Evolutionary conservation across 2,888 invertebrate genomes (phyloP).

Genomic region (Drosophila ustulata): DNA sequence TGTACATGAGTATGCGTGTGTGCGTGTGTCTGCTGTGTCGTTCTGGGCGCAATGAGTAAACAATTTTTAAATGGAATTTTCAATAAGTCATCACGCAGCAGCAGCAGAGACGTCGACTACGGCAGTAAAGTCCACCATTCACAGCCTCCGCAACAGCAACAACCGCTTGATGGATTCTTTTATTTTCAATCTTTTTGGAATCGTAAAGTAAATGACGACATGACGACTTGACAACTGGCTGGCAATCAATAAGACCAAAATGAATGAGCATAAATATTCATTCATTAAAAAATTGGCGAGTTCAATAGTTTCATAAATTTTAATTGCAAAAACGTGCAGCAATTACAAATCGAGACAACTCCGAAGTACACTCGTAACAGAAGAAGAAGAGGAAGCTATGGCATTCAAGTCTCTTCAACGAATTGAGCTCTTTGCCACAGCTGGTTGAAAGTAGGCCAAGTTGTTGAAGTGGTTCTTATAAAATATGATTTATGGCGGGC

Average conservation of each 20-base stretch:
- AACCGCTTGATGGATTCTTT: slow-evolving; percentile 34
- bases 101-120: neutral
- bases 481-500: slow-evolving; percentile 59
- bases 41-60: slow-evolving; percentile 78
- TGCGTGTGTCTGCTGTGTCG: slow-evolving; percentile 55
- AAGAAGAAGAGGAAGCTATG: slow-evolving; percentile 1
- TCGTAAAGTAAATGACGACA: slow-evolving; percentile 48
- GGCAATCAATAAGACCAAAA: slow-evolving; percentile 41
- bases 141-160: slow-evolving; percentile 36
- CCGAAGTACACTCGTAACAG: slow-evolving; percentile 9
- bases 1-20: slow-evolving; percentile 11
- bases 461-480: slow-evolving; percentile 41
- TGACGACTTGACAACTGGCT: slow-evolving; percentile 37
- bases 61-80: slow-evolving; percentile 79
- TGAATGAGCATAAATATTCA: slow-evolving; percentile 54
- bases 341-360: slow-evolving; percentile 24
- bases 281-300: slow-evolving; percentile 65
- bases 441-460: slow-evolving; percentile 65
- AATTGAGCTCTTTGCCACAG: slow-evolving; percentile 15
- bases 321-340: slow-evolving; percentile 81
- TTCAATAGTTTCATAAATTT: slow-evolving; percentile 78
- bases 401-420: neutral
- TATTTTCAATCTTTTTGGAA: slow-evolving; percentile 25
- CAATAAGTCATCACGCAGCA: slow-evolving; percentile 77
- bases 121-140: slow-evolving; percentile 8